phyloP scores from a whole-genome alignment of 2,888 invertebrate species.

The Drosophila meridionalis region DNA sequence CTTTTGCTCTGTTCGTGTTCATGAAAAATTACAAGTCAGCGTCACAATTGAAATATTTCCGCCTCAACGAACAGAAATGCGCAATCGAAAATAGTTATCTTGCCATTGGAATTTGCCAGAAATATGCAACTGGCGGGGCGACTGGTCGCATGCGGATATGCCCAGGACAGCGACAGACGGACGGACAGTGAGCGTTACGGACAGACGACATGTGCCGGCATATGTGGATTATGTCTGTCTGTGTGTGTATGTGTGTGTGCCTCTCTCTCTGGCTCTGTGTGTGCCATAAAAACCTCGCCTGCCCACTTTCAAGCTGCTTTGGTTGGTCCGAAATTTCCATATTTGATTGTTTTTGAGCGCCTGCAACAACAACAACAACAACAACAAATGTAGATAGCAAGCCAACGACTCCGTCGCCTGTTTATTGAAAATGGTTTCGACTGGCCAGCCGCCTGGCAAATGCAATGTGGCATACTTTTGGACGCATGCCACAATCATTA shows the following conservation, averaged over 20 bases:
- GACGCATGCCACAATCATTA: slow-evolving; percentile 11
- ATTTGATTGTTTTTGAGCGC: slow-evolving; percentile 75
- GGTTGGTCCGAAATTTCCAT: slow-evolving; percentile 66
- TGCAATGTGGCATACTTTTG: slow-evolving; percentile 39
- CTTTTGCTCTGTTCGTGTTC: slow-evolving; percentile 50
- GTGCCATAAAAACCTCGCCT: slow-evolving; percentile 21
- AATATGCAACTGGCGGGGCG: slow-evolving; percentile 59
- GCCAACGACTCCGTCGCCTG: slow-evolving; percentile 44
- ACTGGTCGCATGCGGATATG: slow-evolving; percentile 43
- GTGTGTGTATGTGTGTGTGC: slow-evolving; percentile 21
- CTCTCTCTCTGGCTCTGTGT: slow-evolving; percentile 5
- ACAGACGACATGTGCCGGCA: slow-evolving; percentile 42
- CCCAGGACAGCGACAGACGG: slow-evolving; percentile 24
- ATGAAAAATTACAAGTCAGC: slow-evolving; percentile 81
- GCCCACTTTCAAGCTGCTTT: slow-evolving; percentile 28
- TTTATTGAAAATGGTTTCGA: slow-evolving; percentile 72
- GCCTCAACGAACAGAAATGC: slow-evolving; percentile 78
- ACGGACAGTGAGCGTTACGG: slow-evolving; percentile 5
- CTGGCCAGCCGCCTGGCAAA: slow-evolving; percentile 32
- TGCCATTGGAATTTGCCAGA: slow-evolving; percentile 64
- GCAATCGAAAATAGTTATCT: slow-evolving; percentile 80
- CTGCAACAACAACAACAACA: slow-evolving; percentile 39
- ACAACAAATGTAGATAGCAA: slow-evolving; percentile 11
- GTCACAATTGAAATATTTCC: slow-evolving; percentile 80
- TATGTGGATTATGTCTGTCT: slow-evolving; percentile 58